Base-by-base conservation (phyloP, 2,888 invertebrate genomes). In the Graphium colonna region DNA sequence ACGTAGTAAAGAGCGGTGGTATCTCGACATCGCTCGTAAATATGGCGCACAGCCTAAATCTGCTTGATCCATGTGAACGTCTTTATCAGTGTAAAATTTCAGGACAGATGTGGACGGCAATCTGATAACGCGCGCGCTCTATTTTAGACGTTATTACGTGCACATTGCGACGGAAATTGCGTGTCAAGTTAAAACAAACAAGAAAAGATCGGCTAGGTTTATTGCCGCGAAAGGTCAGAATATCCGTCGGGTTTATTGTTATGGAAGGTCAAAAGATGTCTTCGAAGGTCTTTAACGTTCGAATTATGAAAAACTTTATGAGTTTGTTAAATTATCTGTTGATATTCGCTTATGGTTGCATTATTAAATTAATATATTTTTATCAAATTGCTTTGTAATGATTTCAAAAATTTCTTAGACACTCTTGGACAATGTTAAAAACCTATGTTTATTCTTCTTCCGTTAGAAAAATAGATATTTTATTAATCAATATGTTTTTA, bases 1-100 rank as follows among this genome's bases (percentile, higher is more conserved):
- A 77, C 77, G 82, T 83, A 79, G 79, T 88, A 86, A 86, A 87
- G 79, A 69, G 81, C 79, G 61, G 53, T 56, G 51, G 60, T 66
- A 69, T 69, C 66, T 58, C 61, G 58, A 49, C 60, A 60, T 65
- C 60, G 58, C 43, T 36, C 59, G 61, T 62, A 62, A 64, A 68
- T 66, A 68, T 63, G 67, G 65, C 62, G 61, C 64, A 53, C 53
- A 53, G 58, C 51, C 61, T 59, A 64, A 61, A 64, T 60, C 57
- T 59, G 58, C 58, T 13, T 3, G 36, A 36, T 36, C 36, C 63
- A 68, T 68, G 71, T 68, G 66, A 66, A 67, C 60, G 62, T 60
- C 62, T 62, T 63, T 70, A 68, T 71, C 65, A 64, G 68, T 72
- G 66, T 68, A 66, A 69, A 73, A 68, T 67, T 65, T 65, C 65